Conservation (phyloP, 2,113 vertebrate species). For the Bos taurus region DNA sequence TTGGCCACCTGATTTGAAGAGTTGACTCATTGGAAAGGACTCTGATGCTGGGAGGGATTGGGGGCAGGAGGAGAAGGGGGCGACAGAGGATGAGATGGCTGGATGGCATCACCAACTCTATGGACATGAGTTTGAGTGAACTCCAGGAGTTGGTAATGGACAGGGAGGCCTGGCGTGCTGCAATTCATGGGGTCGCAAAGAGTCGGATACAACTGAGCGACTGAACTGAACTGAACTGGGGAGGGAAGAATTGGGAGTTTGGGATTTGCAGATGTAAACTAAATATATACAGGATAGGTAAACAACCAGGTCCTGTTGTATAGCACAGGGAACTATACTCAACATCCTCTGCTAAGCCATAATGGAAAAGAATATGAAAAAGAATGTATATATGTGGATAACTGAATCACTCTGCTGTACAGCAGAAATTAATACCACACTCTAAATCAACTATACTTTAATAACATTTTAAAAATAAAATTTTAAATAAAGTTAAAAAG, state of each 20-base stretch:
- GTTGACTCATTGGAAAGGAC: no score
- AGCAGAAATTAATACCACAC: neutral
- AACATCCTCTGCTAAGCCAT: neutral
- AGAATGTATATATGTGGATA: neutral
- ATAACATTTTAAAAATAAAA: neutral
- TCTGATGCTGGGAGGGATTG: no score
- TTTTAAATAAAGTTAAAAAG: neutral
- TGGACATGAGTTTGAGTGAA: no score
- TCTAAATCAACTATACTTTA: neutral
- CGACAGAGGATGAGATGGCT: no score
- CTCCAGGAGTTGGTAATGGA: no score
- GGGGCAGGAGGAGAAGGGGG: no score
- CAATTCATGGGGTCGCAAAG: no score
- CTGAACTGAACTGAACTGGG: neutral
- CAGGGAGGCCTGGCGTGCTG: no score
- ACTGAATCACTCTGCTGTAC: neutral
- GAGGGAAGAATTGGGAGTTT: neutral
- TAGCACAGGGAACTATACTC: neutral
- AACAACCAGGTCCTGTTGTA: neutral
- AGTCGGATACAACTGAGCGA: no score
- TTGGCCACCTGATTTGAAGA: no score
- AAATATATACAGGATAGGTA: neutral
- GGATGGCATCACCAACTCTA: rapidly evolving
- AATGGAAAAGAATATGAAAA: neutral
- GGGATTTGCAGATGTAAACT: neutral